Conservation (phyloP, 1,140 invertebrate genomes). For the Dreissena polymorpha region DNA sequence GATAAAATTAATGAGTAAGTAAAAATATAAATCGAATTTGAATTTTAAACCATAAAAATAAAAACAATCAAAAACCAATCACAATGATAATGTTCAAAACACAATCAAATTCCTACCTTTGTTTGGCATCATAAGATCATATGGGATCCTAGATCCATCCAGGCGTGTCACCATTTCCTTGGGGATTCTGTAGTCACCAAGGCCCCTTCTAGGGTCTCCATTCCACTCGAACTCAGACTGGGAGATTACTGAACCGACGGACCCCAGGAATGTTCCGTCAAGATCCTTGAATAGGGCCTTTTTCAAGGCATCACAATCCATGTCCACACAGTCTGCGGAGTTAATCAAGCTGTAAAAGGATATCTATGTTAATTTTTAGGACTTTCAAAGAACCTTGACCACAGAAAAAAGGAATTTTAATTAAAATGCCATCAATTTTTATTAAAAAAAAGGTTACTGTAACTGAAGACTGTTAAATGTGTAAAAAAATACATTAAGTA, state of each 20-base stretch:
- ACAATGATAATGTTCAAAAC: too few relatives aligned
- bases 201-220: constrained; percentile 68
- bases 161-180: constrained; percentile 65
- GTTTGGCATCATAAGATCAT: constrained; percentile 55
- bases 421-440: background rate
- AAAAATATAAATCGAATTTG: too few relatives aligned
- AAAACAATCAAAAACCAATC: too few relatives aligned
- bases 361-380: background rate
- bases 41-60: too few relatives aligned
- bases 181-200: constrained; percentile 78
- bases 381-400: background rate
- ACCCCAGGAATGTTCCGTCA: constrained; percentile 74
- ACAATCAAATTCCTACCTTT: constrained; percentile 60
- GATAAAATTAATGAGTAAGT: too few relatives aligned
- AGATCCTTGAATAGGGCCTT: constrained; percentile 73
- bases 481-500: background rate
- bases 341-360: constrained; percentile 69
- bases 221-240: constrained; percentile 75
- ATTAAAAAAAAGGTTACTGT: background rate
- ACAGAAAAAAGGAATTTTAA: background rate
- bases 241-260: constrained; percentile 63
- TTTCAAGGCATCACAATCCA: constrained; percentile 78
- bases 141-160: constrained; percentile 25
- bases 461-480: background rate
- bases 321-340: constrained; percentile 76